Conservation (phyloP, 2,113 vertebrate species). For the Polyodon spathula region DNA sequence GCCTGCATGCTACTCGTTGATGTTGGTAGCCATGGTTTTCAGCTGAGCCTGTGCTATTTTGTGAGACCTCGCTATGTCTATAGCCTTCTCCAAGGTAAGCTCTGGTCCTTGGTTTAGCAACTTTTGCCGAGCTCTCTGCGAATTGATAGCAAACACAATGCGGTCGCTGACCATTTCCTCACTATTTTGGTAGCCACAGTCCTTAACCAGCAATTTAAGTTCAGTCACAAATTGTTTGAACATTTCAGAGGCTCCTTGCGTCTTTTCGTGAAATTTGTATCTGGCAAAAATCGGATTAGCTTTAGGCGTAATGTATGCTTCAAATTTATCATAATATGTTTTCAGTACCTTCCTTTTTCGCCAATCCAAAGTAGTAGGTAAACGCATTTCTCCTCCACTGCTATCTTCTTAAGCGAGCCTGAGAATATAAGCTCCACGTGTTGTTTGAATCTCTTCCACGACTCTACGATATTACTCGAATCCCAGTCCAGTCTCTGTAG, state of each 20-base stretch:
- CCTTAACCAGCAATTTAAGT: no score
- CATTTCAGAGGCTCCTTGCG: constrained; percentile 8
- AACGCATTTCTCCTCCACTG: constrained; percentile 13
- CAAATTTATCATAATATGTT: constrained; percentile 10
- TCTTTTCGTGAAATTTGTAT: constrained; percentile 22
- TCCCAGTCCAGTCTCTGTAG: constrained; percentile 15
- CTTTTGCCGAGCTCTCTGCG: constrained; percentile 16
- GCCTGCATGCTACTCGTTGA: constrained; percentile 1
- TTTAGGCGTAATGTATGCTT: constrained; percentile 14
- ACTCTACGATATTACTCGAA: not conserved
- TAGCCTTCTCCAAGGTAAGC: constrained; percentile 16
- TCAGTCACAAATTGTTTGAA: constrained; percentile 22
- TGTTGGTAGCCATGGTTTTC: constrained; percentile 11
- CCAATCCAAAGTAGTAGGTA: constrained; percentile 14
- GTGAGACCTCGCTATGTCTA: constrained; percentile 15
- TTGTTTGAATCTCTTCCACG: constrained; percentile 9
- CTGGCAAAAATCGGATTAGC: constrained; percentile 23
- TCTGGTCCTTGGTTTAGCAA: constrained; percentile 12
- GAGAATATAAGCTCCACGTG: constrained; percentile 17
- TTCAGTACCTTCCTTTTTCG: constrained; percentile 17
- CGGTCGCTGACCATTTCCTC: constrained; percentile 14
- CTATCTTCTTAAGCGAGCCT: constrained; percentile 2
- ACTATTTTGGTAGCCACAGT: constrained; percentile 16
- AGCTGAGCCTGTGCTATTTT: constrained; percentile 11
- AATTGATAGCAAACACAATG: constrained; percentile 19